These are phyloP conservation scores for Parambassis ranga DNA, from an alignment of 2,797 vertebrate species.

Conservation along the genomic window DNA sequence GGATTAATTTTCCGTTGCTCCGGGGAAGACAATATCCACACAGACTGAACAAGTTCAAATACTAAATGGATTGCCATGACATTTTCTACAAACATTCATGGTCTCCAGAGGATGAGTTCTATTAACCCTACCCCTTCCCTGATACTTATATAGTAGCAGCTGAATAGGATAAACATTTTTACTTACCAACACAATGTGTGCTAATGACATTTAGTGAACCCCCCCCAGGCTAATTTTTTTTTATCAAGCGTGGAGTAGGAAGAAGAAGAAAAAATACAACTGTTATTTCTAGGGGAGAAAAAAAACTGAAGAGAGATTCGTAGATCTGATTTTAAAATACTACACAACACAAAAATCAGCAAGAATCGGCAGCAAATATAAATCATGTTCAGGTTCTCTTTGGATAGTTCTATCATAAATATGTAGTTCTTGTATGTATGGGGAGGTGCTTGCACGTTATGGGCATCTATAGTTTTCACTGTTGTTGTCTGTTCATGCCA, in stretches of 20 bases:
- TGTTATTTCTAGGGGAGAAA: no score
- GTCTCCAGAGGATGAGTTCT: background rate
- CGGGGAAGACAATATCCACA: rapidly evolving
- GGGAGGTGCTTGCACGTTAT: background rate
- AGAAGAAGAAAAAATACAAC: no score
- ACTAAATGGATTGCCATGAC: background rate
- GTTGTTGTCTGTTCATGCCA: conserved; percentile 6
- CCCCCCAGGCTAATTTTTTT: no score
- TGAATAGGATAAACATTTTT: background rate
- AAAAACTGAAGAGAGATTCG: no score
- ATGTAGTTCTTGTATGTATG: no score
- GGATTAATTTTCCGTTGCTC: background rate
- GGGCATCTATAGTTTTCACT: conserved; percentile 16
- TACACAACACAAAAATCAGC: no score
- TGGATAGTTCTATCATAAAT: no score
- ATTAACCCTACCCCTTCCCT: background rate
- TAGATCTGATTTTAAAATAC: no score
- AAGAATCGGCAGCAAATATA: no score
- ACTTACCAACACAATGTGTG: background rate
- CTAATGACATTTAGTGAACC: background rate
- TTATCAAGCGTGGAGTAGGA: no score
- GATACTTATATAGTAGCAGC: background rate
- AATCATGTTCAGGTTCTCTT: no score
- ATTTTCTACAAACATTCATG: background rate
- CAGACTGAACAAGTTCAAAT: background rate